phyloP scores from a whole-genome alignment of 2,888 invertebrate species.

The Chalcis sispes region DNA sequence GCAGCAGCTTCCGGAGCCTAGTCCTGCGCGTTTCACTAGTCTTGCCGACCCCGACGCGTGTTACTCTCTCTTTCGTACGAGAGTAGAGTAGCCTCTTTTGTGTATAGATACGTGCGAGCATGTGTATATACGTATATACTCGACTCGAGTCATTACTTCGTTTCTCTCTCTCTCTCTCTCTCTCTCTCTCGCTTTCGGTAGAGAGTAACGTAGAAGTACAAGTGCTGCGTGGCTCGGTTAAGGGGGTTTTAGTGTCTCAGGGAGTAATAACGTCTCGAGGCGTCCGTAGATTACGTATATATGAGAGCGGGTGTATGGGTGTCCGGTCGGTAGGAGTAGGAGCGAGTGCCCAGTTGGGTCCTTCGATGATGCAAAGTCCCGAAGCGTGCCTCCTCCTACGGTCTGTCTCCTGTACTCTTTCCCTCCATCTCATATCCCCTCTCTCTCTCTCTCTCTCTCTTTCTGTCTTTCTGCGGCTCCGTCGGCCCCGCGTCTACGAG shows the following conservation, averaged over 20 bases:
- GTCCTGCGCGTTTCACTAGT: too few relatives aligned
- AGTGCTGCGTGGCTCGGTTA: not conserved
- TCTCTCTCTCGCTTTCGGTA: too few relatives aligned
- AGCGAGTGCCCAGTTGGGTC: constrained; percentile 52
- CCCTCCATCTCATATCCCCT: not conserved
- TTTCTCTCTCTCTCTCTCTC: too few relatives aligned
- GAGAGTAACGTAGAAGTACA: not conserved
- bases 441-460: constrained; percentile 1
- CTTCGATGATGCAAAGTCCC: constrained; percentile 68
- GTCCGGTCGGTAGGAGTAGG: constrained; percentile 49
- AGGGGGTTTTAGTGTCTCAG: constrained; percentile 64
- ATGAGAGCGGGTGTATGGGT: constrained; percentile 61
- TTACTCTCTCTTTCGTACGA: too few relatives aligned
- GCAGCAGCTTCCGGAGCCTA: constrained; percentile 7
- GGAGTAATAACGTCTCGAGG: constrained; percentile 66
- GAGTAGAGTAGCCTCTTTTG: too few relatives aligned
- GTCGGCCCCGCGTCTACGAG: constrained; percentile 61
- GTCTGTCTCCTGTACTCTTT: too few relatives aligned
- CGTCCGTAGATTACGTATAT: constrained; percentile 64
- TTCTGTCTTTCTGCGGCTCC: not conserved
- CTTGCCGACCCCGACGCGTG: not conserved
- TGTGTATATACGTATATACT: too few relatives aligned
- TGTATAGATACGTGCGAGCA: too few relatives aligned
- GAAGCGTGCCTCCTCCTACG: too few relatives aligned
- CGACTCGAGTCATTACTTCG: too few relatives aligned